Evolutionary conservation across 1,140 invertebrate genomes (phyloP).

Genomic region (Lerema accius): DNA sequence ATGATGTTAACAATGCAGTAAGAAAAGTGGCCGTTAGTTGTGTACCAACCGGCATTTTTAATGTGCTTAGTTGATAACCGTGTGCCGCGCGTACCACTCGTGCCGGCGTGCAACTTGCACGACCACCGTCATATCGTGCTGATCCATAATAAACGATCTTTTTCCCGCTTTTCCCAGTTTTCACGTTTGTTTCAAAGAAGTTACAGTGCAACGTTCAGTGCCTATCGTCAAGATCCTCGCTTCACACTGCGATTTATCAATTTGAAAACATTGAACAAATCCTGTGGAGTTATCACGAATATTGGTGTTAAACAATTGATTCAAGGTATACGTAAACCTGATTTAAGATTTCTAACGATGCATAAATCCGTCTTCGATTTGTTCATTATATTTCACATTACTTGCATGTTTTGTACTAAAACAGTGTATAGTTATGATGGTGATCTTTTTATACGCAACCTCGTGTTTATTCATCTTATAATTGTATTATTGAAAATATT

Average conservation of each 20-base stretch:
- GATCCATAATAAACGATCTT: constrained; percentile 34
- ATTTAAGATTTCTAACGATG: constrained; percentile 10
- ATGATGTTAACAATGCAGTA: constrained; percentile 51
- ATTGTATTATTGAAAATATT: no score
- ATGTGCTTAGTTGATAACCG: constrained; percentile 77
- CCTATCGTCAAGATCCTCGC: neutral
- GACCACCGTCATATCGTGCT: constrained; percentile 32
- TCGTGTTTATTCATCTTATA: no score
- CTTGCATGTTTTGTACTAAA: no score
- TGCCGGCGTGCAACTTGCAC: constrained; percentile 40
- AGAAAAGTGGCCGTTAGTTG: constrained; percentile 53
- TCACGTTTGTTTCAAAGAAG: neutral
- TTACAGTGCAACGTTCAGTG: neutral
- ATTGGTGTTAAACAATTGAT: constrained; percentile 43
- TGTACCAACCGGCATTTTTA: constrained; percentile 64
- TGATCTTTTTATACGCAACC: no score
- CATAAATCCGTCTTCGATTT: no score
- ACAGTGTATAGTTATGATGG: no score
- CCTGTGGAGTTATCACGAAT: constrained; percentile 37
- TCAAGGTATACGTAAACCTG: constrained; percentile 43
- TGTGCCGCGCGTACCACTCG: constrained; percentile 58
- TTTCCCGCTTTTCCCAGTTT: neutral
- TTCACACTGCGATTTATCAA: constrained; percentile 1
- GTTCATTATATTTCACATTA: no score
- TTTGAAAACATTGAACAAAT: constrained; percentile 25